These are phyloP conservation scores for Scolopax bukidnonensis DNA, from an alignment of 2,797 vertebrate species.

Conservation along the genomic window DNA sequence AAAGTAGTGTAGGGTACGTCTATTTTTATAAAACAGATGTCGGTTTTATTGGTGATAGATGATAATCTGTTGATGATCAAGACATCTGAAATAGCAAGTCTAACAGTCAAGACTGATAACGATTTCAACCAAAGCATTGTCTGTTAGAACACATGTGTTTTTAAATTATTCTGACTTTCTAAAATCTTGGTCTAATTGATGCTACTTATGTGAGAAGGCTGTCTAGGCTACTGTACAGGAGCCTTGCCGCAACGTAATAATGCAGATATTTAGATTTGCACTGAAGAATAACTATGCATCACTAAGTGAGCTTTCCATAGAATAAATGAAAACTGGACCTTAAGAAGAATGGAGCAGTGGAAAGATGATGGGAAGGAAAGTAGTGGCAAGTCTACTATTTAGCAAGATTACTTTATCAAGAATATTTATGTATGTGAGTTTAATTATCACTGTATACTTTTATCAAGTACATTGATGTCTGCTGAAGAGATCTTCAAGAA, in stretches of 20 bases:
- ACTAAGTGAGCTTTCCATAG: background rate
- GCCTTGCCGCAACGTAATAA: background rate
- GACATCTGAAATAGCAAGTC: background rate
- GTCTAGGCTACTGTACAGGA: background rate
- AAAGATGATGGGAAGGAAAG: background rate
- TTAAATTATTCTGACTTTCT: background rate
- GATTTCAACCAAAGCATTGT: background rate
- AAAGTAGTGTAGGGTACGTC: background rate
- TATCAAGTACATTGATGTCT: background rate
- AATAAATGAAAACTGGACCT: background rate
- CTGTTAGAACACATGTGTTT: accelerated
- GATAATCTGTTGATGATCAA: background rate
- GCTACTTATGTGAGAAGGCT: background rate
- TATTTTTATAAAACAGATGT: background rate
- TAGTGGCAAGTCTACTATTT: background rate
- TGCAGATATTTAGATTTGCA: background rate
- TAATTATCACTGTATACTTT: background rate
- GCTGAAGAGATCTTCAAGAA: background rate
- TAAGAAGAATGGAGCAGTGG: background rate
- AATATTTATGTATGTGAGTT: background rate
- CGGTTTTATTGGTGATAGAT: background rate
- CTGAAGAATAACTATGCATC: background rate
- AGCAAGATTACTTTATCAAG: background rate
- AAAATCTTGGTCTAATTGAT: background rate
- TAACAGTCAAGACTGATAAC: background rate